Conservation (phyloP, 2,888 invertebrate species). For the Limenitis camilla region DNA sequence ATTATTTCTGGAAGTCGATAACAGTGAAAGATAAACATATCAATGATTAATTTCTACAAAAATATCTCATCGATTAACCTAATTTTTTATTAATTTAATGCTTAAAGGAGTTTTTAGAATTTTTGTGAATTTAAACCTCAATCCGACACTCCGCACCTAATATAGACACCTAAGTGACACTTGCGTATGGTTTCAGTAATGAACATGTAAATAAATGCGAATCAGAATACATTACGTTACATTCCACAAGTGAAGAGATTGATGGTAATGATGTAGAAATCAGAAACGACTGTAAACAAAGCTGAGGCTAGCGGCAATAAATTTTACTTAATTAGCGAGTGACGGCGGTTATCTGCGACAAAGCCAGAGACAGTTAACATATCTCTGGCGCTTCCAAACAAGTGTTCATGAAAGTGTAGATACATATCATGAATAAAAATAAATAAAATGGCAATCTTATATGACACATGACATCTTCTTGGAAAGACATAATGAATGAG, state of each 20-base stretch:
- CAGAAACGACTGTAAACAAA: slow-evolving; percentile 13
- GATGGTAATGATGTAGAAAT: slow-evolving; percentile 15
- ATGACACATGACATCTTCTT: slow-evolving; percentile 8
- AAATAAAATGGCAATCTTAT: slow-evolving; percentile 16
- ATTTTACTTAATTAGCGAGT: slow-evolving; percentile 66
- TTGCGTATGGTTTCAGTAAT: background rate
- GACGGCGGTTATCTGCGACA: slow-evolving; percentile 52
- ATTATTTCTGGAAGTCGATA: no score
- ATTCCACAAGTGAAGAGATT: background rate
- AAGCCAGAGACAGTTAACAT: slow-evolving; percentile 48
- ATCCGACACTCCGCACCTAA: no score
- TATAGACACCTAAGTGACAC: no score
- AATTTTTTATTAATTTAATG: no score
- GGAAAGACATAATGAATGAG: slow-evolving; percentile 4
- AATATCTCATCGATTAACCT: background rate
- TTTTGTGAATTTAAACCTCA: no score
- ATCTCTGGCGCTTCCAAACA: slow-evolving; percentile 33
- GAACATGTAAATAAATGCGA: background rate
- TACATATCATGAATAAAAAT: slow-evolving; percentile 22
- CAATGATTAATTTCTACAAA: no score
- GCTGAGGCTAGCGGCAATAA: slow-evolving; percentile 38
- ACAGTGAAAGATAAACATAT: no score
- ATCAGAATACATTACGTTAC: slow-evolving; percentile 3
- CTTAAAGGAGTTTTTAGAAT: no score
- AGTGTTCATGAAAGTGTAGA: slow-evolving; percentile 22